phyloP scores from a whole-genome alignment of 2,113 vertebrate genomes.

The Candoia aspera region DNA sequence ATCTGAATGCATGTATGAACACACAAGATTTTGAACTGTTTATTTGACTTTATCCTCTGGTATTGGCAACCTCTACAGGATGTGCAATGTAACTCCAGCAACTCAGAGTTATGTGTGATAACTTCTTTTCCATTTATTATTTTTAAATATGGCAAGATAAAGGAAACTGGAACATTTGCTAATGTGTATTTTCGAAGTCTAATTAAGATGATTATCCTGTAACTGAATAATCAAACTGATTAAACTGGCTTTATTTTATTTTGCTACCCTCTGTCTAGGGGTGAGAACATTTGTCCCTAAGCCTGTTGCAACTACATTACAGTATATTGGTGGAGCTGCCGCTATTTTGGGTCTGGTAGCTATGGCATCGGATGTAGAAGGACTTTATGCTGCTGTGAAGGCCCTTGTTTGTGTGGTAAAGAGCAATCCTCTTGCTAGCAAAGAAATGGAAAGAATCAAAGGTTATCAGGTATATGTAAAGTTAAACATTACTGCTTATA shows the following conservation, averaged over 20 bases:
- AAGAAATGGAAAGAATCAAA: constrained; percentile 98
- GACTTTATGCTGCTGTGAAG: constrained; percentile 96
- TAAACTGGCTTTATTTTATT: constrained; percentile 27
- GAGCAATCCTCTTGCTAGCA: constrained; percentile 96
- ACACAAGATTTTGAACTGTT: not conserved
- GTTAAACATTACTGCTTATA: not conserved
- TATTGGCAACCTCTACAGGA: not conserved
- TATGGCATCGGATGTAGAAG: constrained; percentile 98
- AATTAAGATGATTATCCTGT: not conserved
- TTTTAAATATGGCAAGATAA: not conserved
- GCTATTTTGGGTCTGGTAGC: constrained; percentile 97
- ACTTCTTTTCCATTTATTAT: not conserved
- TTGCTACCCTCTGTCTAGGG: constrained; percentile 73
- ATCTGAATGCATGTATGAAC: not conserved
- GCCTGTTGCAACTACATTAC: constrained; percentile 94
- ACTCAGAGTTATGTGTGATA: not conserved
- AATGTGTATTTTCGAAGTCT: not conserved
- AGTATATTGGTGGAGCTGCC: constrained; percentile 95
- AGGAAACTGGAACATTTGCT: not conserved
- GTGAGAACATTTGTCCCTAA: constrained; percentile 94
- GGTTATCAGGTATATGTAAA: constrained; percentile 90
- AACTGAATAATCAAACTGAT: not conserved
- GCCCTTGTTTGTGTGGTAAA: constrained; percentile 97
- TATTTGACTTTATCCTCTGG: not conserved
- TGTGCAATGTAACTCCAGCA: not conserved